phyloP scores from a whole-genome alignment of 2,113 vertebrate species.

The Psittacula cyanocephala region DNA sequence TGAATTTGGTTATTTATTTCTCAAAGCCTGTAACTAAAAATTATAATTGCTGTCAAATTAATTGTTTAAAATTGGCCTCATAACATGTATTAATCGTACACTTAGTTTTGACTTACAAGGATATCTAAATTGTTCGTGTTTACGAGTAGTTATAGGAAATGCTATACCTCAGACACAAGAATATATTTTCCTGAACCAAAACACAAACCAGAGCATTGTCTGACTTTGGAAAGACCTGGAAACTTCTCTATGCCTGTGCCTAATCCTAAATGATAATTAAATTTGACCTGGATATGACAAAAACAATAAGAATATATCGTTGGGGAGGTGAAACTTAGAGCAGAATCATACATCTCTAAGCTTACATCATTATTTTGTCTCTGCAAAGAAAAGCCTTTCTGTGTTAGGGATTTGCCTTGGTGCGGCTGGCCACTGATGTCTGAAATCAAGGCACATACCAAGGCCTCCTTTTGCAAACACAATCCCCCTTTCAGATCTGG shows the following conservation, averaged over 20 bases:
- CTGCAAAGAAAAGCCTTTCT: constrained; percentile 59
- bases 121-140: constrained; percentile 46
- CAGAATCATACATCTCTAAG: constrained; percentile 16
- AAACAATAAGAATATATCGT: constrained; percentile 21
- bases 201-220: constrained; percentile 44
- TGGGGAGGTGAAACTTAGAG: constrained; percentile 40
- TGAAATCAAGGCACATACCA: constrained; percentile 53
- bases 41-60: constrained; percentile 55
- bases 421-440: constrained; percentile 47
- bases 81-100: constrained; percentile 55
- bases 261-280: constrained; percentile 53
- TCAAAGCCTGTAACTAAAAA: constrained; percentile 50
- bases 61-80: constrained; percentile 63
- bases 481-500: constrained; percentile 49
- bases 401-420: constrained; percentile 57
- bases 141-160: constrained; percentile 56
- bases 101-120: constrained; percentile 57
- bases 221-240: constrained; percentile 31
- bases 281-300: constrained; percentile 50
- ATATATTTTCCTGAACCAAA: constrained; percentile 23
- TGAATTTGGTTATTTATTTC: constrained; percentile 56
- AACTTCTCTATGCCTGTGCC: not conserved
- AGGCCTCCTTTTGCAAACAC: constrained; percentile 51
- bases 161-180: constrained; percentile 22
- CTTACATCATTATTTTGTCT: constrained; percentile 3